Percentiles rank a stretch among this genome's conserved stretches.
These are phyloP conservation scores for Salarias fasciatus DNA, from an alignment of 2,797 vertebrate genomes.

Conservation along the genomic window DNA sequence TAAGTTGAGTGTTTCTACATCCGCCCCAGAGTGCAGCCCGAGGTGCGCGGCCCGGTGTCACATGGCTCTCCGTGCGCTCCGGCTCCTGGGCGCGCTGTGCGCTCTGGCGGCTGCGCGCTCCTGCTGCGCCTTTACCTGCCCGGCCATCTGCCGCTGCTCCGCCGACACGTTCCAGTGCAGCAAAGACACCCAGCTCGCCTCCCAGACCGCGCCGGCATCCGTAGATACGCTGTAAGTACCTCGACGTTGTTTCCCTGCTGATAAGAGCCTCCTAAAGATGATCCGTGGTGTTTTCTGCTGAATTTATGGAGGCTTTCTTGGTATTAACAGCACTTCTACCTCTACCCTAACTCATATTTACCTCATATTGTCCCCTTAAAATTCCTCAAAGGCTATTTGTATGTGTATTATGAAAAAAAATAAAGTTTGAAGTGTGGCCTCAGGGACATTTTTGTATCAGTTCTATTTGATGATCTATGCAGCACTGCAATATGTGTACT, in stretches of 20 bases:
- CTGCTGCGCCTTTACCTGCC: slow-evolving; percentile 71
- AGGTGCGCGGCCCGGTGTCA: slow-evolving; percentile 20
- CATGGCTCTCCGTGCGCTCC: slow-evolving; percentile 63
- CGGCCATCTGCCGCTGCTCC: slow-evolving; percentile 77
- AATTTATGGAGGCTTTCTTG: not conserved
- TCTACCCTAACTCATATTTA: not conserved
- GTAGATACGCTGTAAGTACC: slow-evolving; percentile 66
- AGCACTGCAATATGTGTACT: not conserved
- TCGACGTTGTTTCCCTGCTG: slow-evolving; percentile 4
- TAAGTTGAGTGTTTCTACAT: not conserved
- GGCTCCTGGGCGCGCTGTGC: slow-evolving; percentile 63
- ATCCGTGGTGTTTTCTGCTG: not conserved
- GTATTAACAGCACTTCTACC: slow-evolving; percentile 1
- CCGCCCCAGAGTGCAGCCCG: no score
- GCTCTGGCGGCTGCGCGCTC: slow-evolving; percentile 44
- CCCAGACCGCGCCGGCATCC: slow-evolving; percentile 13
- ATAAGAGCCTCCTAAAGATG: not conserved
- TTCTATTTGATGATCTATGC: not conserved
- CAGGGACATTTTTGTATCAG: slow-evolving; percentile 7
- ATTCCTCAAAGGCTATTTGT: not conserved
- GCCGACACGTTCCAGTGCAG: slow-evolving; percentile 71
- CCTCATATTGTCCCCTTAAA: not conserved
- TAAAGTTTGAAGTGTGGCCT: not conserved
- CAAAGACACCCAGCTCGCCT: slow-evolving; percentile 74
- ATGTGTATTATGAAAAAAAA: not conserved